phyloP scores from a whole-genome alignment of 2,113 vertebrate species.

The Hippocampus comes region DNA sequence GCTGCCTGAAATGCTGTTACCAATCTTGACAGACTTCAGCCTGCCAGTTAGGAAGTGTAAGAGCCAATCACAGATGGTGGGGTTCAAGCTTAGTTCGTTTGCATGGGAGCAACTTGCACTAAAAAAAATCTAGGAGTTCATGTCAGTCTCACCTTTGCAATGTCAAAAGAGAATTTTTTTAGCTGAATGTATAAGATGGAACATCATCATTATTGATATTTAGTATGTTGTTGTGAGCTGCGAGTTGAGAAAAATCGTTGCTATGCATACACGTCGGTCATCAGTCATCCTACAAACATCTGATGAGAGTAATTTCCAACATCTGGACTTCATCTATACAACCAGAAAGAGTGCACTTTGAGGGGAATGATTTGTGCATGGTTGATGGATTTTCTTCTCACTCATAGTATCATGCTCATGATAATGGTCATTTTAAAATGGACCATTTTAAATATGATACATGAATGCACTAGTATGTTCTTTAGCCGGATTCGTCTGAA shows the following conservation, averaged over 20 bases:
- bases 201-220: too few relatives aligned
- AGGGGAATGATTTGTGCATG: not conserved
- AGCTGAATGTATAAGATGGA: too few relatives aligned
- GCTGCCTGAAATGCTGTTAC: not conserved
- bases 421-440: not conserved
- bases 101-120: too few relatives aligned
- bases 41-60: too few relatives aligned
- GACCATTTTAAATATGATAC: too few relatives aligned
- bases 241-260: not conserved
- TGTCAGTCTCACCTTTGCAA: too few relatives aligned
- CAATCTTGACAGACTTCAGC: not conserved
- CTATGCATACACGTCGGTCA: not conserved
- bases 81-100: not conserved
- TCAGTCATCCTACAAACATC: not conserved
- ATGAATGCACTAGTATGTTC: too few relatives aligned
- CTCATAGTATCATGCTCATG: not conserved
- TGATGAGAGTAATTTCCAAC: not conserved
- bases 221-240: not conserved
- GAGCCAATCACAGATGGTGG: not conserved
- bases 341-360: not conserved
- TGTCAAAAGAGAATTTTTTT: too few relatives aligned
- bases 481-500: too few relatives aligned
- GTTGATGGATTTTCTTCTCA: not conserved
- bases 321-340: not conserved
- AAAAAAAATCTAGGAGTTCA: too few relatives aligned